Conservation (phyloP, 2,113 vertebrate species). For the Myocastor coypus region DNA sequence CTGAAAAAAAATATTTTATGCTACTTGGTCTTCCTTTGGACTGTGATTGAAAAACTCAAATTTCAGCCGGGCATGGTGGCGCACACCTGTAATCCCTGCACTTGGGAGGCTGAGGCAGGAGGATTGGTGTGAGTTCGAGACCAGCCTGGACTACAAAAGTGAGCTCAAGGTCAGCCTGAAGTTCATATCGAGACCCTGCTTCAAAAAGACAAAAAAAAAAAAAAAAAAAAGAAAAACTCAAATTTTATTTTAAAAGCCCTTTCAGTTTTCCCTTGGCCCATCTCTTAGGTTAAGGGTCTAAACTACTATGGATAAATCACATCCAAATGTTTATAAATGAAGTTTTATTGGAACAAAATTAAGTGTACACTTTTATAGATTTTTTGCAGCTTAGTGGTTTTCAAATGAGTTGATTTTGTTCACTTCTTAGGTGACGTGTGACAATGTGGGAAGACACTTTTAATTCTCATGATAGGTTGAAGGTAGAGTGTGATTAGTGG, state of each 20-base stretch:
- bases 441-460: not conserved
- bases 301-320: not conserved
- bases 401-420: not conserved
- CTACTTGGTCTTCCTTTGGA: not conserved
- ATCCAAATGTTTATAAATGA: not conserved
- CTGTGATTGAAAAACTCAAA: not conserved
- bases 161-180: too few species aligned
- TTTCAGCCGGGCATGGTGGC: too few species aligned
- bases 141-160: too few species aligned
- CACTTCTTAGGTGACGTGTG: not conserved
- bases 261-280: not conserved
- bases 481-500: not conserved
- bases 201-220: too few species aligned
- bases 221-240: too few species aligned
- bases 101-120: too few species aligned
- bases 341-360: conserved; percentile 35
- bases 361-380: not conserved
- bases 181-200: too few species aligned
- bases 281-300: not conserved
- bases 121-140: too few species aligned
- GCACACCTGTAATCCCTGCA: too few species aligned
- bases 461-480: not conserved
- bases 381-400: not conserved
- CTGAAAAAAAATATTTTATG: not conserved
- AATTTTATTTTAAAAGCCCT: not conserved